Evolutionary conservation across 2,797 vertebrate species (phyloP), one percentile per base, ranked within the genome.

Genomic region (Molossus alvarezi): DNA sequence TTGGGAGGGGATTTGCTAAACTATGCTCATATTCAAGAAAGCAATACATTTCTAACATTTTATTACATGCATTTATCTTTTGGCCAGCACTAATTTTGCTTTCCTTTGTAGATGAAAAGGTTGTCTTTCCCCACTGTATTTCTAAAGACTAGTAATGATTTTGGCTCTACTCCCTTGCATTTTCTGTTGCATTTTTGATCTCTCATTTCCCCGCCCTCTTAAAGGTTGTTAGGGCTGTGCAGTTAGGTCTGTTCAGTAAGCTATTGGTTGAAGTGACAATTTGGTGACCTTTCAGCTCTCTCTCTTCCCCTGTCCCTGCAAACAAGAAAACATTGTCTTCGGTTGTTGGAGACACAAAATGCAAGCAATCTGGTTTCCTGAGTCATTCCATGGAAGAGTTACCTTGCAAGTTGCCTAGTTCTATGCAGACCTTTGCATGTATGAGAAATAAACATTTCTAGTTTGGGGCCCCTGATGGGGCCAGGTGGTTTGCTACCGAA

Each of bases 51-150:
- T 48, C 18, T 73, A 95, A 88, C 29, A 89, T 65, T 45, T 11
- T 82, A 17, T 88, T 51, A 5, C 69, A 60, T n/a, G 21, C 71
- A 14, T 73, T 27, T 62, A 15, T 57, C 76, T 62, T 83, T 95
- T 88, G 82, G 23, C 14, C 58, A 53, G 5, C 1, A 41, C 5
- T 20, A 57, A 89, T 15, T 95, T 48, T 93, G 6, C 15, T 48
- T 87, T 96, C 9, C 10, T 88, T 45, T 71, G 3, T 62, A 81
- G 53, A 9, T 90, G 64, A 93, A 91, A 93, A 90, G 0, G 1
- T 53, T 83, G 33, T 88, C 5, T 76, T 15, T 88, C 82, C 15
- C 29, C 48, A 48, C 20, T 29, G 8, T 29, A 45, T 90, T 94
- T 82, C n/a, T 55, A 60, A 75, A 84, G 13, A 77, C 45, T 23